Evolutionary conservation across 2,797 vertebrate genomes (phyloP), one percentile per base, ranked within the genome.

Genomic region (Echiichthys vipera): DNA sequence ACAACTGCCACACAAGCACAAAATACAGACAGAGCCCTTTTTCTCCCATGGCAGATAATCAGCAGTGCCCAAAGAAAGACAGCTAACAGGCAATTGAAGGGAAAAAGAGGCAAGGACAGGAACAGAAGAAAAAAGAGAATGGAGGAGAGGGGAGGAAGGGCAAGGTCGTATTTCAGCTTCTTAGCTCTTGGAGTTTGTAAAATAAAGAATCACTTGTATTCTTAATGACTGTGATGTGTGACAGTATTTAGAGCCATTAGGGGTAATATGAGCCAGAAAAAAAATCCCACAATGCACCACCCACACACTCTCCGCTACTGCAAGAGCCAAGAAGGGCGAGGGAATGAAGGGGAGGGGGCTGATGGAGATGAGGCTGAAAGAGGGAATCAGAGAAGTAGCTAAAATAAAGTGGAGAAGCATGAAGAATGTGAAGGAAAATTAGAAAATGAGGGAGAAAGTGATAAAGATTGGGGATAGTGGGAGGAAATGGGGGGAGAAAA

Each of bases 141-240:
- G 20, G 54, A 67, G 24, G 34, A 61, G 40, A 53, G 8, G 29
- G n/a, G 40, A 24, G 42, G 20, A n/a, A 53, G 40, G 57, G 66
- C 1, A 45, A 42, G 71, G 18, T n/a, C 51, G 62, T 15, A 55
- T 68, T 42, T 67, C 12, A 22, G 67, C 71, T 66, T 81, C 47
- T 57, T 63, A 49, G 59, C 61, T 77, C 32, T 63, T 57, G 22
- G 69, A 80, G 66, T 70, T 66, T 74, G 70, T 70, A 43, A 80
- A 81, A 78, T 72, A 84, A 80, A 85, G 63, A 80, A 80, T 74
- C 67, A 73, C 77, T 87, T 68, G 57, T 74, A 65, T 69, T 71
- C 29, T 22, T 88, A 85, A 88, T 88, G 78, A 89, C 42, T 79
- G 65, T 78, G 77, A 87, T 78, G 71, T 86, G 86, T 73, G 78